These are phyloP conservation scores for Ianthella basta DNA, from an alignment of 37 sponge, comb jelly and placozoan genomes.

Conservation along the genomic window DNA sequence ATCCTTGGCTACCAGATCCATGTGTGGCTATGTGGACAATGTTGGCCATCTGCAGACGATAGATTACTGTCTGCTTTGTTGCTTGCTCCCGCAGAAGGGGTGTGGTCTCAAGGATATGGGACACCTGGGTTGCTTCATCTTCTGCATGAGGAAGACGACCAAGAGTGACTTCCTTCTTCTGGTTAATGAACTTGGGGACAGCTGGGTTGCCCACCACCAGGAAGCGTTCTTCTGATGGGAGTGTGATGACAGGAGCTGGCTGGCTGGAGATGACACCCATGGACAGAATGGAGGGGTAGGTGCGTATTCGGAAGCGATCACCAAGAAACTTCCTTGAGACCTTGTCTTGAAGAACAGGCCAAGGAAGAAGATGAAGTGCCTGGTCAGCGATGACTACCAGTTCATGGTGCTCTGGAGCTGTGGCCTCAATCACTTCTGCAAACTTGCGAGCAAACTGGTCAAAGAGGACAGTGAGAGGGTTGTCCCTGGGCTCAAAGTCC, in stretches of 20 bases:
- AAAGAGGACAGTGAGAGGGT: conserved; percentile 57
- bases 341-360: conserved; percentile 37
- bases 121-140: conserved; percentile 66
- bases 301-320: conserved; percentile 48
- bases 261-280: conserved; percentile 53
- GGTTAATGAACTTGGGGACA: conserved; percentile 58
- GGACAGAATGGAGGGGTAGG: conserved; percentile 61
- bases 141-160: conserved; percentile 74
- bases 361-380: conserved; percentile 63
- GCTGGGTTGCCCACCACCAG: conserved; percentile 74
- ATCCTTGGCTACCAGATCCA: conserved; percentile 61
- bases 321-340: conserved; percentile 49
- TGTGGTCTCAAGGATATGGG: conserved; percentile 44
- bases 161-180: conserved; percentile 43
- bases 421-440: conserved; percentile 29
- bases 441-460: conserved; percentile 45
- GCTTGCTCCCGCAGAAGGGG: conserved; percentile 73
- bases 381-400: conserved; percentile 65
- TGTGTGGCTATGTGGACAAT: conserved; percentile 79
- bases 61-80: conserved; percentile 60
- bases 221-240: conserved; percentile 32
- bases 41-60: conserved; percentile 55
- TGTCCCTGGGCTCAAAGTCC: not conserved
- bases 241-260: not conserved
- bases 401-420: not conserved